Conservation (phyloP, 2,888 invertebrate species). For the Seladonia tumulorum region DNA sequence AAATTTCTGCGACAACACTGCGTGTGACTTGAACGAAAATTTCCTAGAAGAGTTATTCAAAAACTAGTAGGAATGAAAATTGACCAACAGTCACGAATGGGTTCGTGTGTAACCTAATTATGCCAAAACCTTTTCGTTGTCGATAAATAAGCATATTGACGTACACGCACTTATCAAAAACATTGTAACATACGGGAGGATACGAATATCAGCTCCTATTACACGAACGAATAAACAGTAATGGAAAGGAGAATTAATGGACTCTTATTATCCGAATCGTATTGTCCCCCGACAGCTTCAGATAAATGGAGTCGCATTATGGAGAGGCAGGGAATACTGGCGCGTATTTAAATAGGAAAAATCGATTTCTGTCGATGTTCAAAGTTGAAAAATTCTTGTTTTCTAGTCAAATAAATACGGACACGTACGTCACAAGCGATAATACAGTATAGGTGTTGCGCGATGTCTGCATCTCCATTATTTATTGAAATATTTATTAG, state of each 20-base stretch:
- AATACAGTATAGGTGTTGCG: background rate
- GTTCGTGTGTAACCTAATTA: too few relatives aligned
- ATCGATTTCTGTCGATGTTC: conserved; percentile 3
- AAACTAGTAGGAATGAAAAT: background rate
- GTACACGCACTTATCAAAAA: background rate
- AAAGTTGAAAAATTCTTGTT: conserved; percentile 1
- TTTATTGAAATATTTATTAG: background rate
- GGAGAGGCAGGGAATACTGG: background rate
- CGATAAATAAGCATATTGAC: background rate
- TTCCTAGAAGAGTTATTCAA: background rate
- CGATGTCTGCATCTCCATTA: background rate
- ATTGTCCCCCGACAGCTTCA: background rate
- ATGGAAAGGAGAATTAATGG: conserved; percentile 10
- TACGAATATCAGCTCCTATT: background rate
- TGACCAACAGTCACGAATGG: background rate
- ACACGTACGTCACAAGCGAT: background rate
- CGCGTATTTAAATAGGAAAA: conserved; percentile 3
- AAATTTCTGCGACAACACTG: background rate
- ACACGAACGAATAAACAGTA: conserved; percentile 11
- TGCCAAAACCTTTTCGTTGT: background rate
- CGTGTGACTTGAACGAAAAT: background rate
- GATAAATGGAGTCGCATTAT: conserved; percentile 10
- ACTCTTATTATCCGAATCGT: conserved; percentile 9
- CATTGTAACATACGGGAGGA: background rate
- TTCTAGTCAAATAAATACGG: background rate